A percentile compares a stretch with the other conserved stretches of the same genome.
phyloP scores from a whole-genome alignment of 2,797 vertebrate genomes.

The Phoxinus dragarum region DNA sequence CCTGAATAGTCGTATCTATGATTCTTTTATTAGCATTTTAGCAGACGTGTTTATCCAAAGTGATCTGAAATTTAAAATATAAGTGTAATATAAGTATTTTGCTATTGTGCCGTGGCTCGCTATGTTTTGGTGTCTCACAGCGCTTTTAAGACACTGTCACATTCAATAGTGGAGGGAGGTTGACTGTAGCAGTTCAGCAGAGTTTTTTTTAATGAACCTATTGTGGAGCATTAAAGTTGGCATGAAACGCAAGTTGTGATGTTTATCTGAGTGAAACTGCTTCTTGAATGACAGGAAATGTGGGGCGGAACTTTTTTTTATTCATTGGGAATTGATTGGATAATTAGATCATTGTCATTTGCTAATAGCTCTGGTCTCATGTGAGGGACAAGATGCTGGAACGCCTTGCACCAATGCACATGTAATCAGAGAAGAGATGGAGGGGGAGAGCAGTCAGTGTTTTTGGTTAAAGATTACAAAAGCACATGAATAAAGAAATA shows the following conservation, averaged over 20 bases:
- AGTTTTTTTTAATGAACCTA: not conserved
- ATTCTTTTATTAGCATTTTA: not conserved
- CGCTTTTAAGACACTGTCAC: not conserved
- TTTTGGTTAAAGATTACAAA: not conserved
- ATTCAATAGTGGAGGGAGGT: not conserved
- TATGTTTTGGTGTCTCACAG: not conserved
- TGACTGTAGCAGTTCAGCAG: not conserved
- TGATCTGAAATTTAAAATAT: not conserved
- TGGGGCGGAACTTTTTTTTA: not conserved
- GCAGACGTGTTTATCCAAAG: not conserved
- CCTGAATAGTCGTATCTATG: not conserved
- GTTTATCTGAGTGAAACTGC: not conserved
- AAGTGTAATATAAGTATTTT: not conserved
- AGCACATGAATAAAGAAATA: not conserved
- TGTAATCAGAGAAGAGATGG: not conserved
- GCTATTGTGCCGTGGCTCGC: fast-evolving
- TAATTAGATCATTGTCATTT: not conserved
- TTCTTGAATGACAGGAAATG: not conserved
- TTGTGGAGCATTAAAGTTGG: too few relatives aligned
- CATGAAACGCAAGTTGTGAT: too few relatives aligned
- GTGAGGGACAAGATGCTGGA: not conserved
- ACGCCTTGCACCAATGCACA: not conserved
- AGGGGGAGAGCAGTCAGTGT: too few relatives aligned
- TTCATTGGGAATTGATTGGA: not conserved
- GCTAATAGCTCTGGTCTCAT: not conserved